phyloP scores from a whole-genome alignment of 1,140 invertebrate species.

The Homarus americanus region DNA sequence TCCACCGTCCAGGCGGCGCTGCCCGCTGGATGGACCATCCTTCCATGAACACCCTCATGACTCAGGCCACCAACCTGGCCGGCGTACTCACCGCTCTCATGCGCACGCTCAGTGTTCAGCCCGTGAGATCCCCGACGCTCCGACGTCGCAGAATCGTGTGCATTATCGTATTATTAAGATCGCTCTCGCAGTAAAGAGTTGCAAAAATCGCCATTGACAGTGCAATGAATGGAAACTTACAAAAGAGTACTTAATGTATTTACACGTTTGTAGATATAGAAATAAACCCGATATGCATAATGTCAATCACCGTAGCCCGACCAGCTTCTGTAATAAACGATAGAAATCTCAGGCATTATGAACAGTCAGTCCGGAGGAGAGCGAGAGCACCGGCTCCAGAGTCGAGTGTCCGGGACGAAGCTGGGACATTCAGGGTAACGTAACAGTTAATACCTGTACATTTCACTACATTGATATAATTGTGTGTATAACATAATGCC shows the following conservation, averaged over 20 bases:
- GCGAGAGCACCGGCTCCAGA: not conserved
- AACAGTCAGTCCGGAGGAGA: conserved; percentile 29
- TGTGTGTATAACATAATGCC: conserved; percentile 64
- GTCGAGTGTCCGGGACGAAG: conserved; percentile 13
- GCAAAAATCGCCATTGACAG: conserved; percentile 82
- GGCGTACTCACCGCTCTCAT: conserved; percentile 89
- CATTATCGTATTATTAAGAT: conserved; percentile 68
- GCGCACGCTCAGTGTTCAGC: conserved; percentile 89
- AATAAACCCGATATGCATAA: conserved; percentile 35
- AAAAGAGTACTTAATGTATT: conserved; percentile 69
- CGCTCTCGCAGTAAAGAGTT: conserved; percentile 74
- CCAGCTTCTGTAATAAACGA: conserved; percentile 59
- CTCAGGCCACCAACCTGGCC: conserved; percentile 88
- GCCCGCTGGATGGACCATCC: conserved; percentile 78
- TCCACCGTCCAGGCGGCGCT: conserved; percentile 79
- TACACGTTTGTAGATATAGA: conserved; percentile 67
- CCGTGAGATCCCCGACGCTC: conserved; percentile 79
- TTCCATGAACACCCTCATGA: conserved; percentile 80
- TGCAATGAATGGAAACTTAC: conserved; percentile 79
- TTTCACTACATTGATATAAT: conserved; percentile 55
- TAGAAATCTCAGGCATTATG: conserved; percentile 66
- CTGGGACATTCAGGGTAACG: conserved; percentile 22
- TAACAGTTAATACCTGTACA: conserved; percentile 47
- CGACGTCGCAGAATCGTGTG: conserved; percentile 40
- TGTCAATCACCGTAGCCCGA: conserved; percentile 42